Percentiles rank a stretch among this genome's conserved stretches.
Conservation (phyloP, 2,888 invertebrate genomes). For the Pollenia angustigena region DNA sequence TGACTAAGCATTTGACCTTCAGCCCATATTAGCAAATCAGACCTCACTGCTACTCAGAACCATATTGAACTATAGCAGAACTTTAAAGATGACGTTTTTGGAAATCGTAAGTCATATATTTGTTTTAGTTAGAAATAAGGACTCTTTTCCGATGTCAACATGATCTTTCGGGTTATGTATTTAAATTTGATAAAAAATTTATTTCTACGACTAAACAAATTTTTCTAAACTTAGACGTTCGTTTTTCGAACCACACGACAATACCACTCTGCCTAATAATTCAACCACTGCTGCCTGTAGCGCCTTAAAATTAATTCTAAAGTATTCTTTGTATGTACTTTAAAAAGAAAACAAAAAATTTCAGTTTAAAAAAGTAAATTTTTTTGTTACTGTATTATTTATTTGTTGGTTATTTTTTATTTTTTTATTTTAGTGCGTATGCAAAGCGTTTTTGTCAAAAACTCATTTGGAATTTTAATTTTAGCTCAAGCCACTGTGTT, state of each 20-base stretch:
- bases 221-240: not conserved
- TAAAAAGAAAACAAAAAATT: conserved; percentile 26
- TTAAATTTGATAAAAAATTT: no score
- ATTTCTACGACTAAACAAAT: not conserved
- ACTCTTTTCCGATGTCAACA: no score
- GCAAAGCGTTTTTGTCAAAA: conserved; percentile 71
- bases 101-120: no score
- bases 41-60: no score
- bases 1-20: no score
- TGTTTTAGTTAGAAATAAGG: no score
- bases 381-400: conserved; percentile 41
- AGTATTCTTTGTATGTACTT: conserved; percentile 8
- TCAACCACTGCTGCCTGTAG: conserved; percentile 8
- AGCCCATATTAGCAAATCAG: no score
- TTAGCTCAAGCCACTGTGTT: conserved; percentile 48
- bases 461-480: conserved; percentile 74
- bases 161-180: no score
- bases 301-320: not conserved
- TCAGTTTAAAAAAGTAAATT: conserved; percentile 44
- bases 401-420: conserved; percentile 38
- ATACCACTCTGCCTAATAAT: no score
- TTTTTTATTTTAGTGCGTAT: conserved; percentile 40
- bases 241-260: not conserved
- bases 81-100: no score
- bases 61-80: no score